Evolutionary conservation across 2,113 vertebrate species (phyloP), one percentile per base, ranked within the genome.

Genomic region (Onychostoma macrolepis): DNA sequence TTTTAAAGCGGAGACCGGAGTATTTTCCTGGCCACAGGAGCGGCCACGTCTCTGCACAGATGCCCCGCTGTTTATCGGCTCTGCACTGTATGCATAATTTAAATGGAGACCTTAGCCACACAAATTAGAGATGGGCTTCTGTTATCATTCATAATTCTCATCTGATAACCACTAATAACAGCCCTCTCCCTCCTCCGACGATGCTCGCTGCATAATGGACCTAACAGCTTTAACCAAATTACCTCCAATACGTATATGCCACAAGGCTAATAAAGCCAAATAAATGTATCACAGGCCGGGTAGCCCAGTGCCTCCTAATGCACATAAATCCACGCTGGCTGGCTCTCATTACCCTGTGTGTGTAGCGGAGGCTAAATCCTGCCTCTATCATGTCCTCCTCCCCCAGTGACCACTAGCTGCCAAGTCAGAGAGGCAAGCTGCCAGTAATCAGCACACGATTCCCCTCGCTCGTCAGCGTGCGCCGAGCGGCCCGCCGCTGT

Each of bases 191-290:
- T 92, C 93, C 86, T 93, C 93, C 89, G 91, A 91, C 88, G 92
- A 93, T 93, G 93, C 94, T 92, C 91, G 94, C 91, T 92, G 92
- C 94, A 94, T 94, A 94, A 95, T 94, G 92, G 92, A 93, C 92
- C 92, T 95, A 95, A 94, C 94, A 93, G 94, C 92, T 93, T 94
- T 93, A 93, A 93, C 93, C 92, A 93, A 92, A 92, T 94, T 93
- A 94, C 93, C 93, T 93, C 92, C 93, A 92, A 88, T 93, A 93
- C 93, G 92, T 93, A 91, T 91, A 93, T 93, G 94, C 94, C 94
- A 94, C 92, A 85, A 91, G 94, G 93, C 92, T 91, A 95, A 92
- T 94, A 92, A 94, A 94, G 92, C 91, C 91, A 90, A 90, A 92
- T 91, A 93, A 92, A 93, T 94, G 92, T 94, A 92, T 93, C 93